Percentiles rank a stretch among this genome's conserved stretches.
Conservation (phyloP, 1,140 invertebrate species). For the Drosophila suzukii region DNA sequence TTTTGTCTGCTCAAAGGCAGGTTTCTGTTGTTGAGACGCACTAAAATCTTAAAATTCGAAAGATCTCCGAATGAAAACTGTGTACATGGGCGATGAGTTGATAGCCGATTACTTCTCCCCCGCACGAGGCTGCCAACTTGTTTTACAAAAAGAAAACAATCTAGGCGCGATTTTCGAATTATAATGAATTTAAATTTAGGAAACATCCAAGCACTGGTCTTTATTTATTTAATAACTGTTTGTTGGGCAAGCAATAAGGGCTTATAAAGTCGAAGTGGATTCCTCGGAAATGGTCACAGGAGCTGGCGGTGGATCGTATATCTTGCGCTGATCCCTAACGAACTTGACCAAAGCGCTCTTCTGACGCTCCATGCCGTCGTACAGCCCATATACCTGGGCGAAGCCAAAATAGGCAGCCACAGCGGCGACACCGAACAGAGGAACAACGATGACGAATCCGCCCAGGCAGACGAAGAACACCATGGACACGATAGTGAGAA, state of each 20-base stretch:
- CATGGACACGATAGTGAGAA: constrained; percentile 69
- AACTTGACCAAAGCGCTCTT: constrained; percentile 26
- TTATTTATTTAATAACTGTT: background rate
- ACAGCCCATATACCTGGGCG: constrained; percentile 55
- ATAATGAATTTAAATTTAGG: background rate
- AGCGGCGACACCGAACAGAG: constrained; percentile 53
- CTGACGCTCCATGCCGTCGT: constrained; percentile 40
- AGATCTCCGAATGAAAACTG: constrained; percentile 35
- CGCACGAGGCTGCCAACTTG: constrained; percentile 1
- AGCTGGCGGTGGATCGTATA: background rate
- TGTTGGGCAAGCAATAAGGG: background rate
- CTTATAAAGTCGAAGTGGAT: constrained; percentile 5
- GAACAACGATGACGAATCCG: constrained; percentile 54
- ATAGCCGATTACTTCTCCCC: background rate
- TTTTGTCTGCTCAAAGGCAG: constrained; percentile 61
- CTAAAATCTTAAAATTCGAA: constrained; percentile 38
- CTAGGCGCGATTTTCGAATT: background rate
- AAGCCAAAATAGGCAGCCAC: constrained; percentile 73
- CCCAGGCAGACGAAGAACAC: constrained; percentile 70
- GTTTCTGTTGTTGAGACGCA: constrained; percentile 38
- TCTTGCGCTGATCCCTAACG: constrained; percentile 10
- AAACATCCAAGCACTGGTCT: constrained; percentile 3
- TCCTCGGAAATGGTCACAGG: background rate
- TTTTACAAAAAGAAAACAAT: background rate
- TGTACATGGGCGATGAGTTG: constrained; percentile 38